Evolutionary conservation across 2,797 vertebrate genomes (phyloP).

Genomic region (Bryconaethiops microstoma): DNA sequence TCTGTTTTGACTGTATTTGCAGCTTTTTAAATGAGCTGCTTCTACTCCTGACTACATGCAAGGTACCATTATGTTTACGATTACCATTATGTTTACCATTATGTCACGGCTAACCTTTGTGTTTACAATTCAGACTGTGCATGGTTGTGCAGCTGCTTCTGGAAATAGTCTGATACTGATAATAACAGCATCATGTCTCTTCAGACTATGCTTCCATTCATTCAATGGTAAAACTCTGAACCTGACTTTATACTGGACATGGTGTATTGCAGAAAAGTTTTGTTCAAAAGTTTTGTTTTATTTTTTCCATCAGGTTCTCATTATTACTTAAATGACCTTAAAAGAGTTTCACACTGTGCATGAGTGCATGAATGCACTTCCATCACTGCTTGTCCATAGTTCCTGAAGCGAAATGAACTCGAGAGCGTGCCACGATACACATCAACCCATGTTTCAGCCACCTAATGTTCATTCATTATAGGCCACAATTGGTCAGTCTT

Average conservation of each 20-base stretch:
- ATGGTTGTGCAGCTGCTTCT: no score
- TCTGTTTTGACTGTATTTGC: no score
- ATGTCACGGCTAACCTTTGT: no score
- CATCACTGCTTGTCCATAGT: not conserved
- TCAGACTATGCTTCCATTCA: no score
- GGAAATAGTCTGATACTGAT: no score
- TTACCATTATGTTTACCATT: no score
- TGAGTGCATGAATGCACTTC: slow-evolving; percentile 1
- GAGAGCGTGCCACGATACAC: not conserved
- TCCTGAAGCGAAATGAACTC: not conserved
- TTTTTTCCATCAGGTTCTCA: not conserved
- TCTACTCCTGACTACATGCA: no score
- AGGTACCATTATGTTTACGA: no score
- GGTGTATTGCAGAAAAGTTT: not conserved
- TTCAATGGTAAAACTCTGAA: not conserved
- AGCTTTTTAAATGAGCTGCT: no score
- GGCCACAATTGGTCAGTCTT: slow-evolving; percentile 9
- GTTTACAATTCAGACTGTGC: no score
- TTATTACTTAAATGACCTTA: not conserved
- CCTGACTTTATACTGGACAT: not conserved
- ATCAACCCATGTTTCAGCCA: slow-evolving; percentile 43
- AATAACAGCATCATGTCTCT: no score
- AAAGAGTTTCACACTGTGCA: not conserved
- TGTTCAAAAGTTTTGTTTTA: not conserved
- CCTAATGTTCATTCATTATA: slow-evolving; percentile 49